Percentiles rank a stretch among this genome's conserved stretches.
Evolutionary conservation across 1,140 invertebrate genomes (phyloP).

Genomic region (Sitobion miscanthi): DNA sequence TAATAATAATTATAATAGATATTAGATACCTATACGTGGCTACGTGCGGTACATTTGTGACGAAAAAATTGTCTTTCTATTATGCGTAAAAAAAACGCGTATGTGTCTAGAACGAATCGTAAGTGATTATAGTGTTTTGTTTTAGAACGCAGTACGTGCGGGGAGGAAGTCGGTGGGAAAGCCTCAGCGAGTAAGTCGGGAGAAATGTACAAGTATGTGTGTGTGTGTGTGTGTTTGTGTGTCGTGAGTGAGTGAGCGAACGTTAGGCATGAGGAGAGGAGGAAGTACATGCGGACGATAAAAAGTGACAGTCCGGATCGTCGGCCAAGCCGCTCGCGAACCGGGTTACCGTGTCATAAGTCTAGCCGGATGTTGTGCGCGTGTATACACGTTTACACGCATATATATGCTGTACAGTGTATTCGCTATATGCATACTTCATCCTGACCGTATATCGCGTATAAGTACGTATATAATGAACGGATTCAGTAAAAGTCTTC

Average conservation of each 20-base stretch:
- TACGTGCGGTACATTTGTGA: not conserved
- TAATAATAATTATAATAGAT: conserved; percentile 12
- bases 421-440: not conserved
- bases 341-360: conserved; percentile 55
- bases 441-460: not conserved
- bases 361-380: conserved; percentile 56
- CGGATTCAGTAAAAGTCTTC: conserved; percentile 52
- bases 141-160: not conserved
- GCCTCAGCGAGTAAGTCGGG: not conserved
- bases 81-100: not conserved
- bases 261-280: not conserved
- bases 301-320: conserved; percentile 56
- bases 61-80: conserved; percentile 23
- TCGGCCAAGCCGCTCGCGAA: conserved; percentile 43
- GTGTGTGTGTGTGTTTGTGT: not conserved
- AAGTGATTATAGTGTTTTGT: conserved; percentile 42
- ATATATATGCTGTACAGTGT: not conserved
- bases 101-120: conserved; percentile 7
- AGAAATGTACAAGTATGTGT: not conserved
- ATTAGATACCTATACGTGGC: not conserved
- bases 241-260: not conserved
- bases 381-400: not conserved
- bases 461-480: not conserved
- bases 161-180: not conserved
- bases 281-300: conserved; percentile 35